Evolutionary conservation across 2,888 invertebrate species (phyloP), one percentile per base, ranked within the genome.

Genomic region (Choristoneura rosaceana): DNA sequence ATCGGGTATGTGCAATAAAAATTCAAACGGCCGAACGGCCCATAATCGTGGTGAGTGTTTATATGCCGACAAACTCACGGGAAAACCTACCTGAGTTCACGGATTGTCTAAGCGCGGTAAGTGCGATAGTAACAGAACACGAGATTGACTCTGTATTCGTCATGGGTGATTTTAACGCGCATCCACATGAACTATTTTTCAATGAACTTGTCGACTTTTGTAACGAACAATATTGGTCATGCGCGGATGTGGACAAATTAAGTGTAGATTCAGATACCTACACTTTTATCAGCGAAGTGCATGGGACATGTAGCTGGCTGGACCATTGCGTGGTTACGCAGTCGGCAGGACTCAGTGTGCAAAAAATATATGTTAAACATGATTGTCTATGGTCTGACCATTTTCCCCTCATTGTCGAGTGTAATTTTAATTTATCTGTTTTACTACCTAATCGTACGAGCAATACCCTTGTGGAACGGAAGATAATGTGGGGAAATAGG

Each of bases 161-260:
- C 7, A 7, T 74, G 52, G 68, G 68, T 0, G 71, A 74, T 12
- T 71, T 65, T 8, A 58, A 74, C 41, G 71, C 75, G 4, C 68
- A 73, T 45, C 73, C 70, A 0, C 7, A 17, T 43, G 52, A 41
- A 17, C 41, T 47, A 14, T 73, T 75, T 52, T 60, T 25, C 50
- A 61, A 55, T 3, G 71, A 74, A 47, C 62, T 74, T 1, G 10
- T 60, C 17, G 34, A n/a, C 9, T 69, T 67, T 47, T 71, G 60
- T 45, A 17, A 10, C 12, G 73, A 67, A 8, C 43, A 67, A 47
- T 41, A 12, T 8, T 73, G 63, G 68, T 38, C 38, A 3, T 61
- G 61, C 10, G 41, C 15, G 2, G 61, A 61, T 61, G 9, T 61
- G 15, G 61, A 61, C n/a, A 41, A 15, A 15, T 17, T 61, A 17